Evolutionary conservation across 2,113 vertebrate species (phyloP).

Genomic region (Rhynchomys soricoides): DNA sequence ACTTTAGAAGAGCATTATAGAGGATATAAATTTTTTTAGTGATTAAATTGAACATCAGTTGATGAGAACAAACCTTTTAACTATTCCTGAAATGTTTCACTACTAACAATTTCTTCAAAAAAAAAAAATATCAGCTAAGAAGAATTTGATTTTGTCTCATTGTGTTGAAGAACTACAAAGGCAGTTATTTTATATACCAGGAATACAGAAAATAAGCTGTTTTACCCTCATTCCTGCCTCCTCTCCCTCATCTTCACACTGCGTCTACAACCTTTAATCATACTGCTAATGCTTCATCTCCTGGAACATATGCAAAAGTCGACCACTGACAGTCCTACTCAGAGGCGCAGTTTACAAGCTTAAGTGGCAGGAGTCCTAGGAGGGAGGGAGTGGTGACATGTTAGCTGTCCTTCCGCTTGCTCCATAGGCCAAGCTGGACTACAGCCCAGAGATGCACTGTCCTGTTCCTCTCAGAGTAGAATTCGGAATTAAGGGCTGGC

Average conservation of each 20-base stretch:
- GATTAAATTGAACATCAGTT: conserved; percentile 56
- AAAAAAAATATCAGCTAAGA: conserved; percentile 59
- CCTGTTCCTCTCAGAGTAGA: fast-evolving
- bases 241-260: background rate
- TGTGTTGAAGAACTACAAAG: conserved; percentile 36
- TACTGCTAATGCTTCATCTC: background rate
- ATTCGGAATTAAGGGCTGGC: background rate
- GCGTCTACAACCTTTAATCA: background rate
- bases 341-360: background rate
- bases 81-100: conserved; percentile 64
- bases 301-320: background rate
- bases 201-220: background rate
- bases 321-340: background rate
- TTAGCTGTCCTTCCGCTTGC: no score
- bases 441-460: background rate
- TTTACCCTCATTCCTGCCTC: background rate
- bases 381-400: fast-evolving
- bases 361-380: no score
- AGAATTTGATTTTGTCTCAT: conserved; percentile 70
- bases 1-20: conserved; percentile 51
- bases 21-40: conserved; percentile 49
- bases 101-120: conserved; percentile 66
- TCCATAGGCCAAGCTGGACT: background rate
- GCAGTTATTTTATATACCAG: no score
- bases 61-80: conserved; percentile 36